Base-by-base conservation (phyloP, 2,113 vertebrate genomes). In the Andinoacara biseriatus region DNA sequence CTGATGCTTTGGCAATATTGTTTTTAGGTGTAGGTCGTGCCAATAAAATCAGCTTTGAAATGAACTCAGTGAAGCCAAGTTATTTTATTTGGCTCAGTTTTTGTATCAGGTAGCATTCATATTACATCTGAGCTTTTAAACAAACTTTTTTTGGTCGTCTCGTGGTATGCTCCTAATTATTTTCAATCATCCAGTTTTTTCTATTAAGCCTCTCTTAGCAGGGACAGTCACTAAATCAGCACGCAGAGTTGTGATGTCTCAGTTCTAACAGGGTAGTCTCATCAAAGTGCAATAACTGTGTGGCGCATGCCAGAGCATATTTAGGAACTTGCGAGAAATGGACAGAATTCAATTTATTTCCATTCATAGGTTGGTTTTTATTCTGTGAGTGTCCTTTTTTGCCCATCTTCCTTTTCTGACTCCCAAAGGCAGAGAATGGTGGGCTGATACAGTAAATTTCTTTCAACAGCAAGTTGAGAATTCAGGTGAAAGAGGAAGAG, bases 381-480 rank as follows among this genome's bases (percentile, higher is more conserved):
- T 78, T 76, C 52, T 76, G 20, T 54, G 18, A 60, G 74, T 86
- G 78, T 80, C 79, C 29, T 85, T 62, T 31, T 62, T 58, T 56
- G 77, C 69, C 67, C 57, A 15, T 26, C 75, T 87, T 79, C 77
- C 76, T 74, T 62, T 67, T 82, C 58, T 58, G 46, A 60, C 52
- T 86, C 76, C 77, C 79, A 82, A 83, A 87, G 87, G 85, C 88
- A 87, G 61, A 74, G 46, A 49, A 33, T 11, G 56, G 38, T 43
- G 14, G 46, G 43, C 76, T 78, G 72, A 57, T 67, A 33, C 80
- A 40, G 31, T 49, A 1, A 61, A 49, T 59, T 57, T 86, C 22
- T 38, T 38, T 72, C 49, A 40, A 46, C 57, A 78, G 63, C 57
- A 81, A 35, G 85, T 60, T 83, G 18, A 79, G 76, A 86, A 88